Evolutionary conservation across 2,113 vertebrate genomes (phyloP).

Genomic region (Craseonycteris thonglongyai): DNA sequence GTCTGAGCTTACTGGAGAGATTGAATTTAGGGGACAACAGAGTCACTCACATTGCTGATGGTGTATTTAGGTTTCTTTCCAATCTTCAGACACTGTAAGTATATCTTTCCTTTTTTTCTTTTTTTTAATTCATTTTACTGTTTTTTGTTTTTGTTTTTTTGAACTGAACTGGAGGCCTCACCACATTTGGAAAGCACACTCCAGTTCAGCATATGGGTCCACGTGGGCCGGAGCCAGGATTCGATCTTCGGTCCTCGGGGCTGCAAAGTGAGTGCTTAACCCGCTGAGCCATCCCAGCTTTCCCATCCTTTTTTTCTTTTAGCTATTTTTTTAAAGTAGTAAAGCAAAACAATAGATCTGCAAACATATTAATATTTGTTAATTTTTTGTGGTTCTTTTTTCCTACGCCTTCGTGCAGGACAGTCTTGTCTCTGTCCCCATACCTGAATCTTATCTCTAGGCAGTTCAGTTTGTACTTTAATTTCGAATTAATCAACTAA

Average conservation of each 20-base stretch:
- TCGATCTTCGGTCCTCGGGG: too few species aligned
- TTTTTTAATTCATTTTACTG: too few species aligned
- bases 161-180: too few species aligned
- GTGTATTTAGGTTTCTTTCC: constrained; percentile 89
- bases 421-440: neutral
- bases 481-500: constrained; percentile 3
- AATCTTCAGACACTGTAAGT: constrained; percentile 93
- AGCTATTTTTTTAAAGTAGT: neutral
- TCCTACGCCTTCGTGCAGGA: neutral
- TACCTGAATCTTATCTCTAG: neutral
- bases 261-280: too few species aligned
- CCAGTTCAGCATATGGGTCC: too few species aligned
- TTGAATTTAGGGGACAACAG: constrained; percentile 93
- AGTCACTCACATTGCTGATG: constrained; percentile 93
- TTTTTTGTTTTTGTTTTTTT: too few species aligned
- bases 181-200: too few species aligned
- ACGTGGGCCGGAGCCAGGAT: too few species aligned
- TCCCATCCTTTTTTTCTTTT: neutral
- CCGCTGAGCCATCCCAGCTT: too few species aligned
- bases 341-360: neutral
- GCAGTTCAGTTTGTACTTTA: neutral
- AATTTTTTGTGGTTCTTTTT: neutral
- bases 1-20: constrained; percentile 89
- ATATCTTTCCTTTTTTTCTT: neutral
- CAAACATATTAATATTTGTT: neutral